Evolutionary conservation across 2,113 vertebrate species (phyloP).

Genomic region (Sebastes fasciatus): DNA sequence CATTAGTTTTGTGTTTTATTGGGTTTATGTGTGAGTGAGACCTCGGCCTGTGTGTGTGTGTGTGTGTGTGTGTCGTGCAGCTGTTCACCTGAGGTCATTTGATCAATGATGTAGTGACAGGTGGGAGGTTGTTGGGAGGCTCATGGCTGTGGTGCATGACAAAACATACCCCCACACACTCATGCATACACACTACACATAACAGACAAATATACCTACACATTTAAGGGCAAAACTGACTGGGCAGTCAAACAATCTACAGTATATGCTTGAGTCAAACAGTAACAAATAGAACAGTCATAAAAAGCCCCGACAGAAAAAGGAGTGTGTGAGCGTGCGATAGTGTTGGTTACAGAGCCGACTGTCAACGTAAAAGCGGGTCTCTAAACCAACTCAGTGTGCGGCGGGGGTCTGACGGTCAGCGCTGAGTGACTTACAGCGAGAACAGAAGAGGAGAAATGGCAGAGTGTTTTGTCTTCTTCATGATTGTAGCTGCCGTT

Average conservation of each 20-base stretch:
- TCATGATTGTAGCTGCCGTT: too few relatives aligned
- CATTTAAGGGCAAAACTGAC: neutral
- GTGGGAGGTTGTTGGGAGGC: constrained; percentile 38
- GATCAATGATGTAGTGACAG: constrained; percentile 55
- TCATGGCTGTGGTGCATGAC: constrained; percentile 27
- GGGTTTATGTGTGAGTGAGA: constrained; percentile 23
- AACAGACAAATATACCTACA: neutral
- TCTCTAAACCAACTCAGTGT: too few relatives aligned
- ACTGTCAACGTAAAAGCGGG: too few relatives aligned
- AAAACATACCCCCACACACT: neutral
- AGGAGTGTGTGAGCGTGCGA: too few relatives aligned
- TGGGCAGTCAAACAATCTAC: neutral
- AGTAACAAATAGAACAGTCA: neutral
- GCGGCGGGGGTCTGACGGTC: too few relatives aligned
- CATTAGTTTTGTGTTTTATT: constrained; percentile 36
- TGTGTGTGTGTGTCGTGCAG: constrained; percentile 28
- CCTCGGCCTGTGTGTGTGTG: constrained; percentile 4
- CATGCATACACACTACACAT: neutral
- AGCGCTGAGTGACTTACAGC: too few relatives aligned
- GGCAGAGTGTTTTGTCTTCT: too few relatives aligned
- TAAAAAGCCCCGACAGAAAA: too few relatives aligned
- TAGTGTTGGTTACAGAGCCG: too few relatives aligned
- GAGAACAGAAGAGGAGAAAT: too few relatives aligned
- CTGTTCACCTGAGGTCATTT: constrained; percentile 68
- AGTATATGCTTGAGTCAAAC: neutral